Evolutionary conservation across 2,888 invertebrate species (phyloP).

Genomic region (Phlogophora meticulosa): DNA sequence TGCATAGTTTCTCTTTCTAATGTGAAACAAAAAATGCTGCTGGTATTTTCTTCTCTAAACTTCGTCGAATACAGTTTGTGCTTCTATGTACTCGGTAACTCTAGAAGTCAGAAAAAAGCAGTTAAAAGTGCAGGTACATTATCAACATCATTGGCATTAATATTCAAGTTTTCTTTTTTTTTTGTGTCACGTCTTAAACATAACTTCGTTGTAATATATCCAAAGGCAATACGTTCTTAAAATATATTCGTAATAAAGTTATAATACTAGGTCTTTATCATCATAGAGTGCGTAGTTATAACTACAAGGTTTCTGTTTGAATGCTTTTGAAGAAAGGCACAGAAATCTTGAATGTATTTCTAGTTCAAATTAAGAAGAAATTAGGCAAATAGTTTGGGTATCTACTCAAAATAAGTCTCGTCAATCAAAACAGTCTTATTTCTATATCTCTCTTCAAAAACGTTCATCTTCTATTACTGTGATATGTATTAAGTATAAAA

Average conservation of each 20-base stretch:
- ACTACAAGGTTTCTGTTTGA: constrained; percentile 24
- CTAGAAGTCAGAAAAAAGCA: background rate
- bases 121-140: constrained; percentile 7
- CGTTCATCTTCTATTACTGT: constrained; percentile 4
- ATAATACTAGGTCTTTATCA: constrained; percentile 60
- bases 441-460: constrained; percentile 27
- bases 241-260: constrained; percentile 54
- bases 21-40: constrained; percentile 48
- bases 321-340: constrained; percentile 37
- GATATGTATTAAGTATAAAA: constrained; percentile 26
- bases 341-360: background rate
- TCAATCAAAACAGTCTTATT: background rate
- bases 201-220: constrained; percentile 27
- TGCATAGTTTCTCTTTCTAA: constrained; percentile 54
- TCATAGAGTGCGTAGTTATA: constrained; percentile 40
- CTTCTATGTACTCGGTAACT: constrained; percentile 7
- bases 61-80: constrained; percentile 4
- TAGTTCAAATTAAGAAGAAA: background rate
- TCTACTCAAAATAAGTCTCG: background rate
- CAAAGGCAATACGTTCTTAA: constrained; percentile 58
- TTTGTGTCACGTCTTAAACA: constrained; percentile 45
- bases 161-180: background rate
- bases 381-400: background rate
- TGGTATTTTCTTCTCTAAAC: constrained; percentile 6
- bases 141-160: constrained; percentile 6